These are phyloP conservation scores for Pithecia hirsuta DNA, from an alignment of 2,797 vertebrate genomes.

Conservation along the genomic window DNA sequence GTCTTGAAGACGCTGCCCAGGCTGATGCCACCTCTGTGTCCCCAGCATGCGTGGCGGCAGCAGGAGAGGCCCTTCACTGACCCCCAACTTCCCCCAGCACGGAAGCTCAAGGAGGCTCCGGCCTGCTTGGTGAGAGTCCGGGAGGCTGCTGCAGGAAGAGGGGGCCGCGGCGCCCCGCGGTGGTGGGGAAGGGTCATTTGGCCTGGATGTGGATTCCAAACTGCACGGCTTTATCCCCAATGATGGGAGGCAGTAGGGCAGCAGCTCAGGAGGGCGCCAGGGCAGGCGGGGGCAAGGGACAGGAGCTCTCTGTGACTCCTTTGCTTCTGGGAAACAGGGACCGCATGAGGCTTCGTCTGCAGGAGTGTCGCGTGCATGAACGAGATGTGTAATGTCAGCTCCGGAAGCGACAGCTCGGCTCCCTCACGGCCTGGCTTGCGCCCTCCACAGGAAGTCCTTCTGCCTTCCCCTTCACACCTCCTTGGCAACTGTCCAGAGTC, in stretches of 20 bases:
- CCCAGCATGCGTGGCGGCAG: neutral
- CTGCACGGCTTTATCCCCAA: neutral
- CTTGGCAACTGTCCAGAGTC: neutral
- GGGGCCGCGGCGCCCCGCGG: neutral
- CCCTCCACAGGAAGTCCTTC: neutral
- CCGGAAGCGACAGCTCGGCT: fast-evolving
- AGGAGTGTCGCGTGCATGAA: neutral
- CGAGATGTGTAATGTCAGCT: fast-evolving
- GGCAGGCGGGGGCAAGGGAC: neutral
- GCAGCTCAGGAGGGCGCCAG: neutral
- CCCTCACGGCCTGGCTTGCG: neutral
- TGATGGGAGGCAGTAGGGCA: neutral
- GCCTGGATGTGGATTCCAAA: neutral
- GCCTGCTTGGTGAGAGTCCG: neutral
- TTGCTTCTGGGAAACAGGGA: neutral
- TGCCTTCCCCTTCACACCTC: neutral
- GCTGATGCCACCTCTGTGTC: neutral
- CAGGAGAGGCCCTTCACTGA: neutral
- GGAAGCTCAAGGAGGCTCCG: neutral
- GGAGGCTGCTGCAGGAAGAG: neutral
- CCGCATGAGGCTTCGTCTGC: neutral
- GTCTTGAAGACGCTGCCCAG: neutral
- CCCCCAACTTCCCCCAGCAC: too few species aligned
- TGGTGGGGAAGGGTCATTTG: neutral
- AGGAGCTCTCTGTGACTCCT: neutral